Base-by-base conservation (phyloP, 1,140 invertebrate species). In the Elysia chlorotica region DNA sequence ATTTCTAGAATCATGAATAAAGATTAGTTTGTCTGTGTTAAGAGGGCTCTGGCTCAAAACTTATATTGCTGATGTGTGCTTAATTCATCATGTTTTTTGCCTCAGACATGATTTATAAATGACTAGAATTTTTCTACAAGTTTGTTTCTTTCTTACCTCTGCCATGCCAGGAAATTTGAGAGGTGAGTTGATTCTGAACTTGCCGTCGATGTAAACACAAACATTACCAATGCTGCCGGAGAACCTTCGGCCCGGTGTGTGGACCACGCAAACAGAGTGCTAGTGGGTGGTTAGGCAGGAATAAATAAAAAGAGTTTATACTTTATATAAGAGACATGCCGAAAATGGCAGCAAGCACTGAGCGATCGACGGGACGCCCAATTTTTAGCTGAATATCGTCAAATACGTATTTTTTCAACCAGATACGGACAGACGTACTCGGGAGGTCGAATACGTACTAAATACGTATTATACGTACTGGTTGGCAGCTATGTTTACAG, bases 211-310 rank as follows among this genome's bases (percentile, higher is more conserved):
- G 77, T 90, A 92, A 30, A 92, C 88, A 71, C 86, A 87, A 5
- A 92, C 82, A 75, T 91, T 90, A 77, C 90, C 91, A 74, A 90
- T 89, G 21, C 89, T 88, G 82, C 92, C 91, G n/a, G 91, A 37
- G 30, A 71, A 91, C 56, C 91, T 79, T 73, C 88, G 89, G 0
- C 91, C 89, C 38, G 88, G 88, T 3, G 86, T 87, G 74, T 92
- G 89, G 54, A 90, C 89, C 57, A 92, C 87, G 19, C 88, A 89
- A 21, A 92, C 75, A 70, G 88, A 91, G 79, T 92, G 91, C 91
- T 88, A 78, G 35, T 81, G 81, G 56, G 25, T 88, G 79, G 35
- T 81, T 81, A 25, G 25, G 28, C 10, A 10, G 28, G 6, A 10
- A 30, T 10, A 23, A 23, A 10, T 59, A 23, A 17, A 30, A 25